Conservation (phyloP, 2,113 vertebrate genomes). For the Pantherophis guttatus region DNA sequence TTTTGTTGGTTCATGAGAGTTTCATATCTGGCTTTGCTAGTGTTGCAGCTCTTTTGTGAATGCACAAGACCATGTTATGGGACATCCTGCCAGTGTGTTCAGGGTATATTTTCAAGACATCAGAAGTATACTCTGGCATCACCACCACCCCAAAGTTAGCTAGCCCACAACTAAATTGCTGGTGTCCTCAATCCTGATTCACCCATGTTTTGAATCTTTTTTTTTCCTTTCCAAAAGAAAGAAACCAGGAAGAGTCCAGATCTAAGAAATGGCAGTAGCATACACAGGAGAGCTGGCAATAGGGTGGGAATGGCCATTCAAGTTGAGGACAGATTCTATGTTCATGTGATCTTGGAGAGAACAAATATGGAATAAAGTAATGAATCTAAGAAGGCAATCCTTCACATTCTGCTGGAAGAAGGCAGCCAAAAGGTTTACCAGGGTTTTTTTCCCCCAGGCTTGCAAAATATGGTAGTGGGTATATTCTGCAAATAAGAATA, state of each 20-base stretch:
- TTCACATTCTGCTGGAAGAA: slow-evolving; percentile 10
- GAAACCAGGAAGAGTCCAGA: not conserved
- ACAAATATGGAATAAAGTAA: slow-evolving; percentile 3
- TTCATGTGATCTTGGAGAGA: not conserved
- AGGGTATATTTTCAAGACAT: not conserved
- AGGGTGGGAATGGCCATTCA: not conserved
- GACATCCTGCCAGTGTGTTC: not conserved
- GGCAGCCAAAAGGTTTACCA: not conserved
- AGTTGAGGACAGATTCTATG: not conserved
- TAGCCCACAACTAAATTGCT: not conserved
- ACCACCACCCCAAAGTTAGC: not conserved
- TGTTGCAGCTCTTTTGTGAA: not conserved
- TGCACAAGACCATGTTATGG: not conserved
- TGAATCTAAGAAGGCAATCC: slow-evolving; percentile 26
- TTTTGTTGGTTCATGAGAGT: not conserved
- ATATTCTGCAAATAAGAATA: slow-evolving; percentile 33
- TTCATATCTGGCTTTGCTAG: not conserved
- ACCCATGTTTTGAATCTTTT: not conserved
- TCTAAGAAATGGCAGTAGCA: not conserved
- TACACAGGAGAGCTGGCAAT: not conserved
- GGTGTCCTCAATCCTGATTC: not conserved
- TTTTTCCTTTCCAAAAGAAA: not conserved
- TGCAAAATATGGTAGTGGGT: slow-evolving; percentile 35
- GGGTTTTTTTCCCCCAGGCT: slow-evolving; percentile 12
- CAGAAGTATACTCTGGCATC: not conserved